Conservation (phyloP, 2,888 invertebrate species). For the Cryptops parisi region DNA sequence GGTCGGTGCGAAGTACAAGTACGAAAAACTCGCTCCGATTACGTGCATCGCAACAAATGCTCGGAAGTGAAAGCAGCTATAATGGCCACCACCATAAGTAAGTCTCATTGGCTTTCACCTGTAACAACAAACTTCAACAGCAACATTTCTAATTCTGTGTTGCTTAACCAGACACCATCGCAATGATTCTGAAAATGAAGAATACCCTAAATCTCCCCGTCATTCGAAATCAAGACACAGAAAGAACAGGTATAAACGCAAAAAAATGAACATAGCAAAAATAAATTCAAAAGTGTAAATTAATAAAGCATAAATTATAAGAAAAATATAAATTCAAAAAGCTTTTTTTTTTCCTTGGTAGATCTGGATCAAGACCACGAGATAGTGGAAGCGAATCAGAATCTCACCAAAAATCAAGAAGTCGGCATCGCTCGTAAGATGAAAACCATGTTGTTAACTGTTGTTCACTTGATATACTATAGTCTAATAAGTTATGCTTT, state of each 20-base stretch:
- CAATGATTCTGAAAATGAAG: neutral
- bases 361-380: neutral
- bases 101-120: neutral
- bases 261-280: neutral
- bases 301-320: neutral
- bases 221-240: neutral
- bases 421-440: neutral
- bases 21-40: conserved; percentile 17
- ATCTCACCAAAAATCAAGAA: neutral
- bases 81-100: conserved; percentile 22
- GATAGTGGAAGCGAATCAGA: conserved; percentile 1
- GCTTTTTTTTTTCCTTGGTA: neutral
- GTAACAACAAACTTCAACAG: neutral
- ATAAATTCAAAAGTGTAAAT: neutral
- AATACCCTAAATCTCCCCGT: neutral
- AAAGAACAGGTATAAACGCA: neutral
- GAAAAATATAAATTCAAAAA: neutral
- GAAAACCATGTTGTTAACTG: neutral
- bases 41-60: conserved; percentile 17
- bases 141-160: neutral
- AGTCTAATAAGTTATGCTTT: neutral
- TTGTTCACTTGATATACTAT: neutral
- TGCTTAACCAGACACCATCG: neutral
- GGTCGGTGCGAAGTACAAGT: conserved; percentile 51
- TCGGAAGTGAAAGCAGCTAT: conserved; percentile 21